Evolutionary conservation across 2,797 vertebrate genomes (phyloP), one percentile per base, ranked within the genome.

Genomic region (Peromyscus nudipes): DNA sequence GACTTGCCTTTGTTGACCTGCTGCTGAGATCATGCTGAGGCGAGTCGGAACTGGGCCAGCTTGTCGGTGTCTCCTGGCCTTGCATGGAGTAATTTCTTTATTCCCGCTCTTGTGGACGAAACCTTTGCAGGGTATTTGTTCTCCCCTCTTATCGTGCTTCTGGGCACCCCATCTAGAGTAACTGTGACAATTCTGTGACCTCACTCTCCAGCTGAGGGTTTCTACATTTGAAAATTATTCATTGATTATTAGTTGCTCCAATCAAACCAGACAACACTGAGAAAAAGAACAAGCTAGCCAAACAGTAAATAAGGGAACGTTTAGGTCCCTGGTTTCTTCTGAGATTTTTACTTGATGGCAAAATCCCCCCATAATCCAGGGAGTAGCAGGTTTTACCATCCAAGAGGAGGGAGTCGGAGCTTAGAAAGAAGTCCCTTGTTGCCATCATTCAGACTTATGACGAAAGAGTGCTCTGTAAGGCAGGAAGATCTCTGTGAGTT

Each of bases 231-330:
- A 73, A 97, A 89, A 89, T 81, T 7, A 89, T 64, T 64, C 10
- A 3, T 31, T 55, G 19, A 6, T 82, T 79, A 60, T 46, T 85
- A 86, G 23, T 23, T 55, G 40, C 94, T 82, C 57, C 29, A 62
- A 27, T 52, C 86, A 83, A 89, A 79, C 90, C 67, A 62, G 55
- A 46, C 82, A 69, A 43, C 19, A 14, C 1, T 29, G 34, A 81
- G 76, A 95, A 91, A 60, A 55, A 88, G 60, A 94, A 55, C 27
- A 93, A 94, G 84, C 64, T 75, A 43, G 40, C 79, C 46, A 87
- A 57, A 87, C 0, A 77, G 31, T 43, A 12, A 90, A 84, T 43
- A 9, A 81, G 49, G 43, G 23, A 92, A 76, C 83, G 83, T 85
- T 86, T 55, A 27, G 3, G 31, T 92, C 11, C 88, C 27, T 93